A percentile compares a stretch with the other conserved stretches of the same genome.
These are phyloP conservation scores for Tetanocera ferruginea DNA, from an alignment of 2,888 invertebrate species.

Conservation along the genomic window DNA sequence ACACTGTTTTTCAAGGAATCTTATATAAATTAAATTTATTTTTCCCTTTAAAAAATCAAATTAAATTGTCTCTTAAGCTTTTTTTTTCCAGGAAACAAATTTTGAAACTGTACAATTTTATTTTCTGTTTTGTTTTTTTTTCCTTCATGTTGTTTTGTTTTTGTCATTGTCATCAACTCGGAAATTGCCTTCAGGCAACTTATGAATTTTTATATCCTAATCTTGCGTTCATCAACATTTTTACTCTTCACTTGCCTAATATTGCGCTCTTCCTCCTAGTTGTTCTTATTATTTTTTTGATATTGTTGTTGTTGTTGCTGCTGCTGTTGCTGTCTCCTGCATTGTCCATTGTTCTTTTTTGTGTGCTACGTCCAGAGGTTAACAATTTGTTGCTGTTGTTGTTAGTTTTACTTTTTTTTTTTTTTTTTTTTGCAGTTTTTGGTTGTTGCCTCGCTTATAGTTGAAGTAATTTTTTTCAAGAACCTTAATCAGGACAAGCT, in stretches of 20 bases:
- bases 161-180: conserved; percentile 51
- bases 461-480: conserved; percentile 39
- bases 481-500: conserved; percentile 64
- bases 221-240: conserved; percentile 45
- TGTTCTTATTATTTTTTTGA: background rate
- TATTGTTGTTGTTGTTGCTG: conserved; percentile 8
- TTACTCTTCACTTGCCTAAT: conserved; percentile 19
- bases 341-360: conserved; percentile 8
- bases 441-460: background rate
- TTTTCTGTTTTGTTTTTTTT: background rate
- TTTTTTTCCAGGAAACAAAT: background rate
- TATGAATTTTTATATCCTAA: conserved; percentile 57
- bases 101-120: background rate
- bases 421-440: conserved; percentile 10
- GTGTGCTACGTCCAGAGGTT: conserved; percentile 24
- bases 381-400: conserved; percentile 14
- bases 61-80: background rate
- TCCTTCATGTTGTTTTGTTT: background rate
- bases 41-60: background rate
- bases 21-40: background rate
- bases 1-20: too few species aligned
- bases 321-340: background rate
- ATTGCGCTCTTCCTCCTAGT: background rate
- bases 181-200: conserved; percentile 52
- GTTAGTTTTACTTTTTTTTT: background rate